These are phyloP conservation scores for Platyura marginata DNA, from an alignment of 1,140 invertebrate genomes.

Conservation along the genomic window DNA sequence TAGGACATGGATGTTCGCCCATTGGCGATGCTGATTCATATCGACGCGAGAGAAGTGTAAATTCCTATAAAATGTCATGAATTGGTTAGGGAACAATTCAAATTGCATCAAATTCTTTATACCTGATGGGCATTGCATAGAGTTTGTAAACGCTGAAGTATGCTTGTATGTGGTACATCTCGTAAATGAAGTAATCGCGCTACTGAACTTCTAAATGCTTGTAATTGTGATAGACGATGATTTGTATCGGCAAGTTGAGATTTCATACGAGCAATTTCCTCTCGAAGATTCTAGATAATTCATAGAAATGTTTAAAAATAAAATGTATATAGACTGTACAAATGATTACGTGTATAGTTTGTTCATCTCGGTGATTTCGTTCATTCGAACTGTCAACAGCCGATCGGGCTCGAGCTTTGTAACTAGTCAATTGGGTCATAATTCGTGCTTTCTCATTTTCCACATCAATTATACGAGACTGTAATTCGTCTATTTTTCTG, in stretches of 20 bases:
- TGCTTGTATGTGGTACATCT: slow-evolving; percentile 19
- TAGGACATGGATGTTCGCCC: slow-evolving; percentile 20
- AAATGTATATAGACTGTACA: not conserved
- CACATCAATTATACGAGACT: slow-evolving; percentile 25
- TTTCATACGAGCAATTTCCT: slow-evolving; percentile 51
- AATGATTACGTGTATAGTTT: slow-evolving; percentile 38
- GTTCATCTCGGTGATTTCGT: slow-evolving; percentile 28
- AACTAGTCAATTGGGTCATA: slow-evolving; percentile 13
- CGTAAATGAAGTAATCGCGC: slow-evolving; percentile 34
- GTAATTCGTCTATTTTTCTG: slow-evolving; percentile 64
- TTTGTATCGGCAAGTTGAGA: slow-evolving; percentile 48
- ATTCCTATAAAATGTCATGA: slow-evolving; percentile 22
- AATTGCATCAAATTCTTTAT: not conserved
- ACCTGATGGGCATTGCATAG: slow-evolving; percentile 31
- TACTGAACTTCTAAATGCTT: slow-evolving; percentile 47
- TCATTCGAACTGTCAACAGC: slow-evolving; percentile 21
- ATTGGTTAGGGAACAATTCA: not conserved
- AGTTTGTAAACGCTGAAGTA: slow-evolving; percentile 21
- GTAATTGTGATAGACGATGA: slow-evolving; percentile 49
- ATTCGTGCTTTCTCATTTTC: slow-evolving; percentile 20
- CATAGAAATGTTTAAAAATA: not conserved
- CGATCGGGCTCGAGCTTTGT: slow-evolving; percentile 18
- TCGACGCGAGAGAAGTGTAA: slow-evolving; percentile 36
- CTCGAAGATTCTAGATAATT: slow-evolving; percentile 32
- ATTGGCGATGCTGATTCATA: slow-evolving; percentile 26